These are phyloP conservation scores for Philaethria dido DNA, from an alignment of 2,888 invertebrate species.

Conservation along the genomic window DNA sequence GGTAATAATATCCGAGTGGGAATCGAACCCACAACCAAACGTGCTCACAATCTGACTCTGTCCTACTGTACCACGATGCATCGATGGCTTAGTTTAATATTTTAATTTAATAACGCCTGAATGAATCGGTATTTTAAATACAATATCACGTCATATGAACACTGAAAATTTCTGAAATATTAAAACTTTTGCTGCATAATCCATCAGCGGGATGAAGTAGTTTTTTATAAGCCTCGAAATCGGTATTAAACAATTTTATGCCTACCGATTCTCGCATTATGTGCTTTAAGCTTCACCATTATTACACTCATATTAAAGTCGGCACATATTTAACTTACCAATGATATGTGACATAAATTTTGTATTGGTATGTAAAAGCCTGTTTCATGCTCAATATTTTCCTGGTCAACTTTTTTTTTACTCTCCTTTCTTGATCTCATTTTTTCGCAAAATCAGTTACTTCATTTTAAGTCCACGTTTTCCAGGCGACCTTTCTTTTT, in stretches of 20 bases:
- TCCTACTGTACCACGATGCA: too few relatives aligned
- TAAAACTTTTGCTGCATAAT: slow-evolving; percentile 8
- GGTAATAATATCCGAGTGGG: too few relatives aligned
- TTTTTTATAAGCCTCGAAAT: slow-evolving; percentile 21
- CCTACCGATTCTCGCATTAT: neutral
- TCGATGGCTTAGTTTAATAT: neutral
- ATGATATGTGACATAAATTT: too few relatives aligned
- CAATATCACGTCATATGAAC: neutral
- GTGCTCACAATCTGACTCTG: too few relatives aligned
- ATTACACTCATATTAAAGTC: neutral
- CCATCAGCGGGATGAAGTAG: slow-evolving; percentile 4
- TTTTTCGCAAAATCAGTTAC: too few relatives aligned
- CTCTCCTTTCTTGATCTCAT: too few relatives aligned
- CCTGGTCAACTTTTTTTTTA: too few relatives aligned
- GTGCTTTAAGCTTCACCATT: neutral
- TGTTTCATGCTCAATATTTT: too few relatives aligned
- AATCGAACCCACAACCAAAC: too few relatives aligned
- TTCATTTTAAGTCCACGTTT: too few relatives aligned
- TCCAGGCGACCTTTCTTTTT: too few relatives aligned
- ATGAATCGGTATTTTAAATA: slow-evolving; percentile 1
- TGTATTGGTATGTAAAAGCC: too few relatives aligned
- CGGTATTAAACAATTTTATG: slow-evolving; percentile 2
- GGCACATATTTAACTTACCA: neutral
- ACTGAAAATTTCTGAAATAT: slow-evolving; percentile 3
- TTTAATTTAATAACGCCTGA: neutral